A percentile compares a stretch with the other conserved stretches of the same genome.
Evolutionary conservation across 2,797 vertebrate genomes (phyloP).

Genomic region (Threskiornis aethiopicus): DNA sequence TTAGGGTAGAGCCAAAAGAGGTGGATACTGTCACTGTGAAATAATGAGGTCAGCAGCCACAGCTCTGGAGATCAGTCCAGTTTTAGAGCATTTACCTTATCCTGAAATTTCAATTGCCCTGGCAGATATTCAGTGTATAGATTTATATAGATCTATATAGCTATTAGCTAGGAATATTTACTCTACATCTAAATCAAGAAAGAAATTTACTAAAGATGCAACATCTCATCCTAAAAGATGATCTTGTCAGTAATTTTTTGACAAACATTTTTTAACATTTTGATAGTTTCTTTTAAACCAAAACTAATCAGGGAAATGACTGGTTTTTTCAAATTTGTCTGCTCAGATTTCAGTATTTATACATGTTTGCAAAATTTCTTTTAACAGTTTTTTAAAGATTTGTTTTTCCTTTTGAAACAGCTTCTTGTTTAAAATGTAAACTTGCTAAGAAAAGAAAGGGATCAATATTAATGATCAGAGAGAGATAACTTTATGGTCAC

Average conservation of each 20-base stretch:
- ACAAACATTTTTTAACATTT: not conserved
- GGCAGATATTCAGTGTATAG: not conserved
- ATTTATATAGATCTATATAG: not conserved
- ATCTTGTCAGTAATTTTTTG: not conserved
- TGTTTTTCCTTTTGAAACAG: not conserved
- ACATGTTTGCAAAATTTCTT: not conserved
- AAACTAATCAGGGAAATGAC: not conserved
- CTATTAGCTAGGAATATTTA: not conserved
- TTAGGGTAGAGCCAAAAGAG: not conserved
- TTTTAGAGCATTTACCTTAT: not conserved
- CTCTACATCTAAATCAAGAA: not conserved
- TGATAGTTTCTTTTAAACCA: not conserved
- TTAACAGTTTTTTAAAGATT: not conserved
- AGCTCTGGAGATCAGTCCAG: not conserved
- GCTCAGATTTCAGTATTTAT: not conserved
- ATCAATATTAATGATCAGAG: not conserved
- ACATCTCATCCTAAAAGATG: not conserved
- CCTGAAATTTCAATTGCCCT: not conserved
- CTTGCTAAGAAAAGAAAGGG: not conserved
- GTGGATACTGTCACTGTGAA: not conserved
- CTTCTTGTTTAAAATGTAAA: not conserved
- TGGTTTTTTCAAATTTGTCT: not conserved
- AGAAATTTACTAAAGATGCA: not conserved
- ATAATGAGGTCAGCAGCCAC: not conserved
- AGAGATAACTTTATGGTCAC: not conserved